Percentiles rank a stretch among this genome's conserved stretches.
phyloP scores from a whole-genome alignment of 2,113 vertebrate species.

The Eolophus roseicapilla region DNA sequence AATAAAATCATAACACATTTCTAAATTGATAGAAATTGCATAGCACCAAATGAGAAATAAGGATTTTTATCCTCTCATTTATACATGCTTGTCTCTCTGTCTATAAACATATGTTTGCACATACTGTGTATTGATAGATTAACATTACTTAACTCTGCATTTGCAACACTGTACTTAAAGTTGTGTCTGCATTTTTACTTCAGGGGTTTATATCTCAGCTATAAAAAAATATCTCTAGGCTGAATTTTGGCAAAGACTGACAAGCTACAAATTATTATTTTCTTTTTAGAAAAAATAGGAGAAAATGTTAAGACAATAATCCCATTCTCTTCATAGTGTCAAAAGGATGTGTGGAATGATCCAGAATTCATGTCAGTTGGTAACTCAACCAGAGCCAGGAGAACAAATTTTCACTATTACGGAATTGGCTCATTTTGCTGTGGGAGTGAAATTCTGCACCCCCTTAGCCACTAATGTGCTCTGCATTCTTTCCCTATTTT shows the following conservation, averaged over 20 bases:
- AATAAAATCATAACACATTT: slow-evolving; percentile 75
- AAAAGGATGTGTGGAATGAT: not conserved
- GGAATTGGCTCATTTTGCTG: not conserved
- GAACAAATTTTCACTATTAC: not conserved
- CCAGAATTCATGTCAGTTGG: not conserved
- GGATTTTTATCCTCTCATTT: slow-evolving; percentile 76
- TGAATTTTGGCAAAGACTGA: slow-evolving; percentile 45
- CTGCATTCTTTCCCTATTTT: not conserved
- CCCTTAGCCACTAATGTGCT: not conserved
- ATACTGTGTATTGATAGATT: slow-evolving; percentile 78
- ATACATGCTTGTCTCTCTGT: slow-evolving; percentile 74
- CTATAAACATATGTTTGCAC: slow-evolving; percentile 81
- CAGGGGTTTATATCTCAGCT: slow-evolving; percentile 69
- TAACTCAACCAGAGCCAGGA: not conserved
- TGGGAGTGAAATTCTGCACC: not conserved
- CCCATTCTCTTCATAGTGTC: not conserved
- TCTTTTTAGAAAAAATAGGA: slow-evolving; percentile 4
- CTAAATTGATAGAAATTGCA: slow-evolving; percentile 78
- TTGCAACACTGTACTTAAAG: slow-evolving; percentile 76
- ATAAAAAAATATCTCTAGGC: slow-evolving; percentile 58
- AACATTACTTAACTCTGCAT: slow-evolving; percentile 74
- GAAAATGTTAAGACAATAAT: slow-evolving; percentile 37
- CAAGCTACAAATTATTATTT: slow-evolving; percentile 44
- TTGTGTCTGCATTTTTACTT: slow-evolving; percentile 77
- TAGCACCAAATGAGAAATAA: slow-evolving; percentile 72